Conservation (phyloP, 2,888 invertebrate species). For the Taphrorychus bicolor region DNA sequence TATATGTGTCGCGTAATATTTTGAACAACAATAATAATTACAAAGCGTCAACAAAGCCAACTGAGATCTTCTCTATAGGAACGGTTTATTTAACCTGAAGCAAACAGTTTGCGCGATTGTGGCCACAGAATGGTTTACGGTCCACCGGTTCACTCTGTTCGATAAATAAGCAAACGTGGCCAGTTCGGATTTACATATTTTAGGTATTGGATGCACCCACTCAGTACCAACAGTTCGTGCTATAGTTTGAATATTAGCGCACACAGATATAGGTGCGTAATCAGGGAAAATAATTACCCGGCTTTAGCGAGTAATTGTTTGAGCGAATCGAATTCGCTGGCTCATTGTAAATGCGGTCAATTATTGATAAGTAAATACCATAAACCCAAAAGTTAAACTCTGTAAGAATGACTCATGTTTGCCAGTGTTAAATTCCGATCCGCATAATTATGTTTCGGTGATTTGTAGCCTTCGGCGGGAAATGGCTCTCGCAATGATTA, state of each 20-base stretch:
- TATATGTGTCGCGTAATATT: too few species aligned
- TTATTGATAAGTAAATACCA: background rate
- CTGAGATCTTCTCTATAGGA: background rate
- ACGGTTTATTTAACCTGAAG: background rate
- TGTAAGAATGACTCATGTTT: background rate
- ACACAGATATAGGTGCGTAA: background rate
- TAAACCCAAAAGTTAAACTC: background rate
- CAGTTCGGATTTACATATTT: constrained; percentile 8
- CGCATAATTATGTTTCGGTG: background rate
- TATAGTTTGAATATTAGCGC: constrained; percentile 3
- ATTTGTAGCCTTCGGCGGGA: background rate
- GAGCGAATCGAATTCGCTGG: background rate
- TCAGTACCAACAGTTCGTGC: background rate
- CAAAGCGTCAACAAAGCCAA: background rate
- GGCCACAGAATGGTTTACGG: constrained; percentile 4
- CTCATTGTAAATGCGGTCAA: background rate
- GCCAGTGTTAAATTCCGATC: background rate
- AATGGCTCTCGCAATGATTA: background rate
- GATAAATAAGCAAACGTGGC: constrained; percentile 5
- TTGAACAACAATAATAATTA: background rate
- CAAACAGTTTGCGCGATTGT: constrained; percentile 10
- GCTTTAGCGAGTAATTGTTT: background rate
- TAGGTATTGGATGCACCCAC: background rate
- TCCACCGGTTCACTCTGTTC: background rate
- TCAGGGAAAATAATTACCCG: background rate